A percentile compares a stretch with the other conserved stretches of the same genome.
Evolutionary conservation across 2,113 vertebrate species (phyloP).

Genomic region (Halcyon malimbica): DNA sequence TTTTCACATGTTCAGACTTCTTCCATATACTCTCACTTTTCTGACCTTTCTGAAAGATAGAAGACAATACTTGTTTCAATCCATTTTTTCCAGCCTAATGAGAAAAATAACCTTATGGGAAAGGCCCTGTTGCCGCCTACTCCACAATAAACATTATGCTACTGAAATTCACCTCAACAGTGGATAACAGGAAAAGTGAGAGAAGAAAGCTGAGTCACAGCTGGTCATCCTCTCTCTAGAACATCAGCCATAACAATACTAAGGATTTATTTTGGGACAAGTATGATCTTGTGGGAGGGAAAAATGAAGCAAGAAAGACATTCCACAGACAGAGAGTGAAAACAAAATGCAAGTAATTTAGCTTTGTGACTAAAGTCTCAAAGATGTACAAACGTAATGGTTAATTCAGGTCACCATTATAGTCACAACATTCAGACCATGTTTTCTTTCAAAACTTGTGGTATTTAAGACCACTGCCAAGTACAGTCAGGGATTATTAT

Average conservation of each 20-base stretch:
- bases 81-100: neutral
- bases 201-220: conserved; percentile 36
- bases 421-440: conserved; percentile 36
- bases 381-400: neutral
- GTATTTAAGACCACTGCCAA: conserved; percentile 15
- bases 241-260: neutral
- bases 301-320: conserved; percentile 16
- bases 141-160: neutral
- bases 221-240: conserved; percentile 14
- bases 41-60: neutral
- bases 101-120: neutral
- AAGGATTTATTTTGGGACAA: conserved; percentile 49
- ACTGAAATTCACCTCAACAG: neutral
- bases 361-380: conserved; percentile 20
- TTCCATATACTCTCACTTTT: neutral
- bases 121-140: neutral
- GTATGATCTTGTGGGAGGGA: conserved; percentile 21
- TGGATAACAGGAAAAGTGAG: neutral
- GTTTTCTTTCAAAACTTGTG: conserved; percentile 55
- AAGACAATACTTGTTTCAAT: neutral
- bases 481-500: conserved; percentile 20
- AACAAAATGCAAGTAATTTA: conserved; percentile 34
- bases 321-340: neutral
- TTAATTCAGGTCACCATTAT: conserved; percentile 36
- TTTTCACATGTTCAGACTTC: neutral